Percentiles rank a stretch among this genome's conserved stretches.
Conservation (phyloP, 2,888 invertebrate genomes). For the Germaria angustata region DNA sequence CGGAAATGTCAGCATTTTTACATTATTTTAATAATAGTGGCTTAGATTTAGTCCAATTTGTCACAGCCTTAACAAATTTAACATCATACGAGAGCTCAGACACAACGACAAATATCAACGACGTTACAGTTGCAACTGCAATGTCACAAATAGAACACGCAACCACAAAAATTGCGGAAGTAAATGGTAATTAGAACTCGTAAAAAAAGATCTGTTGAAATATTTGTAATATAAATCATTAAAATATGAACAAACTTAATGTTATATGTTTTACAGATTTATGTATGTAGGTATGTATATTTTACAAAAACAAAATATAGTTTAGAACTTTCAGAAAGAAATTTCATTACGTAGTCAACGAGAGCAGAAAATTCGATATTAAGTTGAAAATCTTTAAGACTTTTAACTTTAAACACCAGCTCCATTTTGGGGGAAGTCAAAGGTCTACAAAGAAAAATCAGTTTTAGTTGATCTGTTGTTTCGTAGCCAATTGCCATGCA, state of each 20-base stretch:
- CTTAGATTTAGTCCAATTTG: constrained; percentile 75
- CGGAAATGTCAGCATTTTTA: constrained; percentile 75
- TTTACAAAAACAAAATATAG: too few relatives aligned
- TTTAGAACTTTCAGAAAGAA: too few relatives aligned
- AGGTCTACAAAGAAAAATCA: too few relatives aligned
- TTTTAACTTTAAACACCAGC: too few relatives aligned
- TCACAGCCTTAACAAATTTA: constrained; percentile 71
- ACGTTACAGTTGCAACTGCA: not conserved
- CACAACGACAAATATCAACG: constrained; percentile 6
- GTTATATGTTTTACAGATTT: too few relatives aligned
- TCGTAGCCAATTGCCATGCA: too few relatives aligned
- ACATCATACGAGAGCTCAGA: constrained; percentile 59
- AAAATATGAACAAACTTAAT: not conserved
- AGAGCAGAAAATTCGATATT: too few relatives aligned
- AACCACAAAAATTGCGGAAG: constrained; percentile 23
- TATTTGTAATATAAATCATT: not conserved
- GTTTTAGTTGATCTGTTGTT: too few relatives aligned
- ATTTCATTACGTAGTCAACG: too few relatives aligned
- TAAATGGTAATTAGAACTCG: constrained; percentile 54
- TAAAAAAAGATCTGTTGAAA: not conserved
- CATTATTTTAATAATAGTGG: constrained; percentile 76
- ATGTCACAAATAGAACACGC: not conserved
- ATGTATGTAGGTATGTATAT: too few relatives aligned
- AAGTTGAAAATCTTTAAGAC: too few relatives aligned
- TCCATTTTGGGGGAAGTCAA: too few relatives aligned